These are phyloP conservation scores for Vannuccia rotundouncinata DNA, from an alignment of 2,888 invertebrate species.

Conservation along the genomic window DNA sequence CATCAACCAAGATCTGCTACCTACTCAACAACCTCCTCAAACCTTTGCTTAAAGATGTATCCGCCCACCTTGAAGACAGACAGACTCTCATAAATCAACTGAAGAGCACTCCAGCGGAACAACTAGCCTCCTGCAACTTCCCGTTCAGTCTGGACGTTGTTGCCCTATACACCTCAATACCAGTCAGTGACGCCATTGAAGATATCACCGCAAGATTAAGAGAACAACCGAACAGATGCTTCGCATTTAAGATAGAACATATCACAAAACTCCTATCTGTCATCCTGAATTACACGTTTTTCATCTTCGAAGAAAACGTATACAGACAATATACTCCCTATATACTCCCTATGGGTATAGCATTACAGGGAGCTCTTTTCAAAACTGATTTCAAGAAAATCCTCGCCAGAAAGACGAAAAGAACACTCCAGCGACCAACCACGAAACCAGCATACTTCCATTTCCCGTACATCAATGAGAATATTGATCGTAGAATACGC, in stretches of 20 bases:
- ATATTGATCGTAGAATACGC: no score
- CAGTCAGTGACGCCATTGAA: conserved; percentile 16
- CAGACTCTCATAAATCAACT: neutral
- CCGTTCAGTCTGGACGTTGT: conserved; percentile 16
- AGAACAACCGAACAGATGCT: conserved; percentile 6
- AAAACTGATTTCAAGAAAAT: no score
- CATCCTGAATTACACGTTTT: conserved; percentile 17
- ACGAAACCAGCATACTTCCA: no score
- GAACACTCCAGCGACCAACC: no score
- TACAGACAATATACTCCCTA: no score
- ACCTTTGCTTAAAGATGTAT: conserved; percentile 11
- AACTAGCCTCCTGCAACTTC: neutral
- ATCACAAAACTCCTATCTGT: conserved; percentile 10
- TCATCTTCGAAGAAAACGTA: conserved; percentile 11
- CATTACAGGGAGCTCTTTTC: no score
- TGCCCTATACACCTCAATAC: conserved; percentile 18
- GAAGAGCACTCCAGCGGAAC: neutral
- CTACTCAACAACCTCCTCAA: neutral
- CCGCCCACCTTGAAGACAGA: conserved; percentile 21
- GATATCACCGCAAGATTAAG: conserved; percentile 1
- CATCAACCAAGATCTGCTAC: neutral
- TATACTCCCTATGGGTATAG: no score
- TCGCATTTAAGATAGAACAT: neutral
- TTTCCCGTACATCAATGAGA: no score
- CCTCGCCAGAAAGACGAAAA: no score